Evolutionary conservation across 23 tunicate genomes (phyloP).

Genomic region (Styela clava): DNA sequence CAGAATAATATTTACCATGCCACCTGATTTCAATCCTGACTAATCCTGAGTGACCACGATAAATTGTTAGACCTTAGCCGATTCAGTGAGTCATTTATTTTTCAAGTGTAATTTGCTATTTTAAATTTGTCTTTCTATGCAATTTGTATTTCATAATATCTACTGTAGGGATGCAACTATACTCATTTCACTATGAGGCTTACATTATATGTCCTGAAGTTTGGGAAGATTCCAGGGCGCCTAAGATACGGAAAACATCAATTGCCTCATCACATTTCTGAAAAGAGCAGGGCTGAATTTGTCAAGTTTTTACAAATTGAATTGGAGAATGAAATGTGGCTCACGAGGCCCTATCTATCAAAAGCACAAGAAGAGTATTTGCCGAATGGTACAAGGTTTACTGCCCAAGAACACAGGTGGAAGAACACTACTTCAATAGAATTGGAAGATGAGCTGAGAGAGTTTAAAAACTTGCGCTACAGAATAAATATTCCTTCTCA

Average conservation of each 20-base stretch:
- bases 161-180: too few species aligned
- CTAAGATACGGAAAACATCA: constrained; percentile 57
- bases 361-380: constrained; percentile 53
- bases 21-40: too few species aligned
- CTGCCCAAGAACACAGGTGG: constrained; percentile 39
- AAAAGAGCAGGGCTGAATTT: constrained; percentile 36
- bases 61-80: too few species aligned
- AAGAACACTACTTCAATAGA: constrained; percentile 18
- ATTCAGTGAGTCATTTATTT: too few species aligned
- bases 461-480: constrained; percentile 33
- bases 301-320: constrained; percentile 47
- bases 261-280: constrained; percentile 48
- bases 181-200: too few species aligned
- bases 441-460: constrained; percentile 19
- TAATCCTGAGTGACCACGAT: too few species aligned
- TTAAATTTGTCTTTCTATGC: too few species aligned
- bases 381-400: constrained; percentile 33
- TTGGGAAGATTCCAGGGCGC: constrained; percentile 16
- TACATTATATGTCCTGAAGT: background rate
- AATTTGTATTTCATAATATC: too few species aligned
- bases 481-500: constrained; percentile 60
- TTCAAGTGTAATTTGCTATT: too few species aligned
- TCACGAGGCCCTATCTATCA: constrained; percentile 65
- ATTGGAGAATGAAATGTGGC: constrained; percentile 83
- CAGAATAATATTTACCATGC: too few species aligned